Conservation (phyloP, 2,888 invertebrate genomes). For the Dascillus cervinus region DNA sequence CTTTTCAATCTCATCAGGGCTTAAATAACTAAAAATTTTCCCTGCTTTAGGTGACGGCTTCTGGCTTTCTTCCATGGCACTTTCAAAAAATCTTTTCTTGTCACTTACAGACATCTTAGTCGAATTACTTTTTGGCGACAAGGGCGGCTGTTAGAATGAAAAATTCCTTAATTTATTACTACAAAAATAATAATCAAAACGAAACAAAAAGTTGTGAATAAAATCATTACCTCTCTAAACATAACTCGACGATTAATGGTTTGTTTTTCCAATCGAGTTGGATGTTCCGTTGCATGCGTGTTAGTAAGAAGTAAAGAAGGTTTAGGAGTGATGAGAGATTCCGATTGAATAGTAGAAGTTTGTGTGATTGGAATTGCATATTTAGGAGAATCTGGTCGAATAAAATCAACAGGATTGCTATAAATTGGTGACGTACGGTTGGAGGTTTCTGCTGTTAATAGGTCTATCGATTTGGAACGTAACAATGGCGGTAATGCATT, state of each 20-base stretch:
- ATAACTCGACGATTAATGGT: no score
- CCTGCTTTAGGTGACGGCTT: slow-evolving; percentile 80
- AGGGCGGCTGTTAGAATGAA: slow-evolving; percentile 41
- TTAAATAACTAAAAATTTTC: slow-evolving; percentile 88
- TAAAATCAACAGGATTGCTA: slow-evolving; percentile 4
- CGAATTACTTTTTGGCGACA: slow-evolving; percentile 64
- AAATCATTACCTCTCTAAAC: no score
- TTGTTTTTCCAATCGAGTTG: no score
- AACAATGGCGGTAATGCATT: slow-evolving; percentile 5
- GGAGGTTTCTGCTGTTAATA: no score
- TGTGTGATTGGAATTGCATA: slow-evolving; percentile 7
- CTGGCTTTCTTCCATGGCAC: slow-evolving; percentile 88
- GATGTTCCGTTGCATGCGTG: slow-evolving; percentile 22
- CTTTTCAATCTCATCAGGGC: slow-evolving; percentile 88
- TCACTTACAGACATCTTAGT: slow-evolving; percentile 85
- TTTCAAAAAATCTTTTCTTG: slow-evolving; percentile 92
- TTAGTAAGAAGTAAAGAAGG: slow-evolving; percentile 23
- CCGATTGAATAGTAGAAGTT: slow-evolving; percentile 20
- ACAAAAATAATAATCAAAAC: no score
- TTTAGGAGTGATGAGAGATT: slow-evolving; percentile 19
- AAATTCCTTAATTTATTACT: no score
- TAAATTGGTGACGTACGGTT: slow-evolving; percentile 2
- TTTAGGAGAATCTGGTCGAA: slow-evolving; percentile 3
- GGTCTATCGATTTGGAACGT: no score
- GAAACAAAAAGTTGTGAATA: neutral